Base-by-base conservation (phyloP, 2,113 vertebrate species). In the Meles meles region DNA sequence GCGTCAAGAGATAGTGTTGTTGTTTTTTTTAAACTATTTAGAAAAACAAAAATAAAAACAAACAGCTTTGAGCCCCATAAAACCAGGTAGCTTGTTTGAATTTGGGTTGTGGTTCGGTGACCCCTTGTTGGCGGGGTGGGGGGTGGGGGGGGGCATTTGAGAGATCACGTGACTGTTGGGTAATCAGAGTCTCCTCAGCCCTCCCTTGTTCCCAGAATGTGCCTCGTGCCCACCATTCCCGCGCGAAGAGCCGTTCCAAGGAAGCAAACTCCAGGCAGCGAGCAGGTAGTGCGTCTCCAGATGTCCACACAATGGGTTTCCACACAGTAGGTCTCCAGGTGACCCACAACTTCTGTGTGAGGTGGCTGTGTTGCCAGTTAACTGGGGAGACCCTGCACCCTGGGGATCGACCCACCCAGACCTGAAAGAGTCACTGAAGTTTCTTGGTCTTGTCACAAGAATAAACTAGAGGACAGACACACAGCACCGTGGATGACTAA, bases 161-260 rank as follows among this genome's bases (percentile, higher is more conserved):
- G 12, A 39, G 39, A 52, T n/a, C n/a, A 44, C 0, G 12, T 55
- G 29, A 44, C 47, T 8, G 2, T 15, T 0, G 6, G 37, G 49
- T 13, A 6, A 44, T 93, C 1, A 11, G 59, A 42, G 82, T 0
- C 47, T 67, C 92, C 14, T 63, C 8, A 34, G 7, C 6, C 27
- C 8, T 49, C 1, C 27, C 47, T 7, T 5, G 4, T 79, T 37
- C 15, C 42, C 69, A 37, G 47, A n/a, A n/a, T 21, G 14, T 44
- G 8, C 11, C 5, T 9, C 27, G 29, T n/a, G 72, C 59, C n/a
- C 72, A 42, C 57, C 5, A 1, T 39, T 65, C 6, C 72, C n/a
- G 31, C 18, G 7, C 21, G 7, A 44, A 34, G 57, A 65, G 21
- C 6, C 14, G 0, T 42, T 86, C 55, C 47, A n/a, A 65, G 83